Base-by-base conservation (phyloP, 2,113 vertebrate species). In the Puntigrus tetrazona region DNA sequence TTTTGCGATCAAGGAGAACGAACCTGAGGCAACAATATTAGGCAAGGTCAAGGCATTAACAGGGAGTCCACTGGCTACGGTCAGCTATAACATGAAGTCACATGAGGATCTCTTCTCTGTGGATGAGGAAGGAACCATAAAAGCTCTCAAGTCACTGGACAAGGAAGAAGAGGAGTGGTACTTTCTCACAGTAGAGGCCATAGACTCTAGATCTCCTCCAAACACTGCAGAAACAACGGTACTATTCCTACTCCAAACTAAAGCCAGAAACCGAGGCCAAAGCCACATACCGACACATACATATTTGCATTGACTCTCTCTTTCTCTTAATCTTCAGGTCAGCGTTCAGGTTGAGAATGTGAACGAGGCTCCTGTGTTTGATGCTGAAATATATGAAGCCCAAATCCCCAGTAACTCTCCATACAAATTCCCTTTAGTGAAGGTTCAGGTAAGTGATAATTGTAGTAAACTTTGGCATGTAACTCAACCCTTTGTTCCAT, bases 291-390 rank as follows among this genome's bases (percentile, higher is more conserved):
- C n/a, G n/a, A n/a, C n/a, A n/a, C n/a, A n/a, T n/a, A n/a, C n/a
- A n/a, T n/a, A n/a, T n/a, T n/a, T n/a, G 14, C n/a, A 25, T 41
- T 25, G 13, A 18, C 29, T 75, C 20, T n/a, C n/a, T 82, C n/a
- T 55, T 52, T 43, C 25, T 27, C n/a, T 55, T 22, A 59, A 36
- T 82, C 47, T 76, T 43, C 79, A 94, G 93, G 91, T 92, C 70
- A 86, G 83, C 5, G 86, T 94, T 81, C 86, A 90, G 85, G 92
- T 94, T 77, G 55, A 89, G 78, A 86, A 94, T 0, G 91, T 94
- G 29, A 95, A 95, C 0, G 95, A 96, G 80, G 1, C 86, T n/a
- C 96, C 95, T 0, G 10, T 7, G 13, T 96, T 96, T 85, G 13
- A 72, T 76, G 13, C 0, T 1, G 5, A 82, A 0, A 11, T 7